Evolutionary conservation across 2,797 vertebrate species (phyloP), one percentile per base, ranked within the genome.

Genomic region (Premnoplex brunnescens): DNA sequence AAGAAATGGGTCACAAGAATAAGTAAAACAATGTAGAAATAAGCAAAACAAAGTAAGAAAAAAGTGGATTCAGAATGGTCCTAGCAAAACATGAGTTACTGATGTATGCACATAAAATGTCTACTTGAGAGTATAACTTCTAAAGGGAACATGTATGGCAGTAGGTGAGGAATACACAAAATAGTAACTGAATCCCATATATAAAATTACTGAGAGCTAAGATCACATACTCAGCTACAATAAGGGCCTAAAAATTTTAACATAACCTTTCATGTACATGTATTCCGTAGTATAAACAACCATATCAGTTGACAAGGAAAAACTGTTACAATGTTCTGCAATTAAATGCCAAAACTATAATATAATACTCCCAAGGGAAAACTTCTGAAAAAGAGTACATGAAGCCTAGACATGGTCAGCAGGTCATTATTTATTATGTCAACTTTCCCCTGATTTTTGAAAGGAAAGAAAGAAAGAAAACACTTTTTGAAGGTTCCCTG

Each of bases 401-500:
- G 44, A 82, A 91, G 59, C n/a, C 32, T 67, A 69, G 44, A 52
- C 41, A 43, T 4, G 10, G 41, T 63, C 88, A 91, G 74, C 28
- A 92, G 17, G 21, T 96, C 66, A 91, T 85, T 84, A 92, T 37
- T 87, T 90, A 68, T 49, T 85, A 36, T 58, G 78, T 56, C 73
- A 67, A 32, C 49, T 91, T 94, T 95, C 46, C 66, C 85, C 82
- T 69, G 63, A 69, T 60, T 93, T 68, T 56, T 93, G 66, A 93
- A 79, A 86, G 68, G 68, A 93, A 79, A 86, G 68, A 93, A 80
- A 75, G 39, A 96, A 94, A 94, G 84, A 88, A 81, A 94, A 75
- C 51, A 94, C 71, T 92, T 94, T 92, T 43, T 94, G 86, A 93
- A 95, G 32, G 56, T 84, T 95, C 62, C 78, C 68, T 93, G 89